Percentiles rank a stretch among this genome's conserved stretches.
Evolutionary conservation across 1,140 invertebrate genomes (phyloP).

Genomic region (Drosophila parabipectinata): DNA sequence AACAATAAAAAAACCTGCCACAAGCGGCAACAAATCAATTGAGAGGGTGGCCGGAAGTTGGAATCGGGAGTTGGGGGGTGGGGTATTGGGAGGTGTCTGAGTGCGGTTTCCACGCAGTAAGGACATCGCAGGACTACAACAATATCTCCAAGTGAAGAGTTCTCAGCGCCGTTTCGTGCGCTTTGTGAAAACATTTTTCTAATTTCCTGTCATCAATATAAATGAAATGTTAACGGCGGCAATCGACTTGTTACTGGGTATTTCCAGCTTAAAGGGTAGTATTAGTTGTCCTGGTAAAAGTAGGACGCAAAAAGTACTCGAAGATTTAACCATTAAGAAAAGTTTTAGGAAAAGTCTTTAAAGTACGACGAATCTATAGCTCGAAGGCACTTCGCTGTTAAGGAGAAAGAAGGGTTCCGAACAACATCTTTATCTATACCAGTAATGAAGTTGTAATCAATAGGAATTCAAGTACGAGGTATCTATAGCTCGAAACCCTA

Average conservation of each 20-base stretch:
- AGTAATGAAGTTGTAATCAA: too few relatives aligned
- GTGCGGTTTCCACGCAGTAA: conserved; percentile 3
- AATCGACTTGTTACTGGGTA: conserved; percentile 22
- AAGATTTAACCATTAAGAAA: too few relatives aligned
- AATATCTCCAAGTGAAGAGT: conserved; percentile 34
- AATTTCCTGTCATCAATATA: conserved; percentile 83
- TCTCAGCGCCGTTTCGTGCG: conserved; percentile 25
- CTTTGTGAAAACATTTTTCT: conserved; percentile 75
- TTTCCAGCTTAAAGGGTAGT: conserved; percentile 1
- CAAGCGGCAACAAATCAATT: conserved; percentile 60
- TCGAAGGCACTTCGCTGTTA: too few relatives aligned
- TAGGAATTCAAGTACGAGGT: background rate
- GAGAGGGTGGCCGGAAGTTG: conserved; percentile 16
- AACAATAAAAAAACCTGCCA: conserved; percentile 44
- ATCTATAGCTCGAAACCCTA: background rate
- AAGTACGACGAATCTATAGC: too few relatives aligned
- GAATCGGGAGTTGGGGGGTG: background rate
- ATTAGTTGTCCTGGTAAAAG: background rate
- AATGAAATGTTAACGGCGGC: conserved; percentile 69
- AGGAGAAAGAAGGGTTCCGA: too few relatives aligned
- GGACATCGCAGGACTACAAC: conserved; percentile 27
- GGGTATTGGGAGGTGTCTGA: background rate
- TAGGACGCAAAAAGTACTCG: too few relatives aligned
- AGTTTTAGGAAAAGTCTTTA: too few relatives aligned
- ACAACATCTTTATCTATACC: too few relatives aligned